These are phyloP conservation scores for Poeciliopsis presidionis DNA, from an alignment of 2,797 vertebrate species.

Conservation along the genomic window DNA sequence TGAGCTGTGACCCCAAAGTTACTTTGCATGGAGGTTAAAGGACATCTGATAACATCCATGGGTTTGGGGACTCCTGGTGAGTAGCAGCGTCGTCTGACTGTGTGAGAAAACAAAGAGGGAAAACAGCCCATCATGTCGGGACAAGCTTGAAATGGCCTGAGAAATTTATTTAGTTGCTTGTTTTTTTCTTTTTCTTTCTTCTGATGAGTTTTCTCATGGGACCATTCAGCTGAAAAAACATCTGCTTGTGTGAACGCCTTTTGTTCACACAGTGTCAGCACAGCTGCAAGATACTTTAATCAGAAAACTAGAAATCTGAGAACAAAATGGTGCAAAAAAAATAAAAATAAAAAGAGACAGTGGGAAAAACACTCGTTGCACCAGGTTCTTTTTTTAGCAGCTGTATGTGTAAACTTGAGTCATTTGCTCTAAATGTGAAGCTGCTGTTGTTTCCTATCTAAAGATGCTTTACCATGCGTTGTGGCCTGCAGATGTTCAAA, in stretches of 20 bases:
- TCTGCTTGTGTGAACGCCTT: constrained; percentile 51
- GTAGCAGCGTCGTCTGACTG: constrained; percentile 26
- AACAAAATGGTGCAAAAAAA: constrained; percentile 10
- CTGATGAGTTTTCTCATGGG: constrained; percentile 42
- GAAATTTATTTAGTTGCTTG: constrained; percentile 24
- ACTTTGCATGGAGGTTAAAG: constrained; percentile 88
- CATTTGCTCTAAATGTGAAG: constrained; percentile 1
- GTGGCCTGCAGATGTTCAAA: constrained; percentile 74
- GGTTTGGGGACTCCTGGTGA: constrained; percentile 86
- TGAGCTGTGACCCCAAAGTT: constrained; percentile 64
- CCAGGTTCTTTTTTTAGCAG: background rate
- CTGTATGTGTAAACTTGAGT: background rate
- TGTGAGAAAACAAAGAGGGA: constrained; percentile 7
- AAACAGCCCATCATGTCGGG: constrained; percentile 19
- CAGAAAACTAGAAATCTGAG: constrained; percentile 15
- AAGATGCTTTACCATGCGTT: constrained; percentile 11
- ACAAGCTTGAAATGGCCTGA: constrained; percentile 35
- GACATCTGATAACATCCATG: constrained; percentile 86
- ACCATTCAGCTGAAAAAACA: constrained; percentile 55
- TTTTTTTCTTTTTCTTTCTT: constrained; percentile 15
- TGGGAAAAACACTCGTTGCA: background rate
- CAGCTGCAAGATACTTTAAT: constrained; percentile 63
- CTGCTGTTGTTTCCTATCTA: background rate
- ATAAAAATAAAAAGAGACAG: constrained; percentile 14
- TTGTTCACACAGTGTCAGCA: constrained; percentile 45